Evolutionary conservation across 2,113 vertebrate species (phyloP).

Genomic region (Aphelocoma coerulescens): DNA sequence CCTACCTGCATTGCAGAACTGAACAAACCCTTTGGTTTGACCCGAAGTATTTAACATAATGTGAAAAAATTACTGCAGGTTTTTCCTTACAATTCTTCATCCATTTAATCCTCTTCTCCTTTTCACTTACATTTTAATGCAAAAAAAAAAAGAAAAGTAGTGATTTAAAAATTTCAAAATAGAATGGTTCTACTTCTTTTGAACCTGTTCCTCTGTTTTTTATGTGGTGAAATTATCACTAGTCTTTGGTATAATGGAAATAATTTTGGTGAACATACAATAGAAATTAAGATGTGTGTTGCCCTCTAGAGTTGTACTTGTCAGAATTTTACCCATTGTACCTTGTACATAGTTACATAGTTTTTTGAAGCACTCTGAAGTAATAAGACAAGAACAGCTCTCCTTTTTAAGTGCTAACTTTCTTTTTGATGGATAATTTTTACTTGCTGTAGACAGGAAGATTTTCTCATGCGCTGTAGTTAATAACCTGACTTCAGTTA

Average conservation of each 20-base stretch:
- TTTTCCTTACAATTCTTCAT: neutral
- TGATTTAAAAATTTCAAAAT: neutral
- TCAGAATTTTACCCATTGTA: neutral
- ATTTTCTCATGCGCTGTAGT: neutral
- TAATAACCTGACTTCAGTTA: neutral
- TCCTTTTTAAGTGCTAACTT: neutral
- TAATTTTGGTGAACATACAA: neutral
- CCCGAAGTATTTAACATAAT: neutral
- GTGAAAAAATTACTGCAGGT: neutral
- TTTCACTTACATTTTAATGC: neutral
- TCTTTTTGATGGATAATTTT: slow-evolving; percentile 8
- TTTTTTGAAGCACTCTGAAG: neutral
- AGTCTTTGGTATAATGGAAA: neutral
- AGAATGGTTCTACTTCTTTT: neutral
- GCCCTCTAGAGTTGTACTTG: neutral
- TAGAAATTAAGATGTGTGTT: neutral
- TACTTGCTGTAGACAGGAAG: neutral
- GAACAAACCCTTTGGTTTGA: neutral
- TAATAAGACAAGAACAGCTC: neutral
- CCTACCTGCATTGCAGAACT: neutral
- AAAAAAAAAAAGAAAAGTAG: neutral
- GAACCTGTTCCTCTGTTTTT: neutral
- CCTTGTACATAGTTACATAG: neutral
- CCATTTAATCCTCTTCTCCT: neutral
- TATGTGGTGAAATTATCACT: neutral